Evolutionary conservation across 1,140 invertebrate species (phyloP).

Genomic region (Drosophila insularis): DNA sequence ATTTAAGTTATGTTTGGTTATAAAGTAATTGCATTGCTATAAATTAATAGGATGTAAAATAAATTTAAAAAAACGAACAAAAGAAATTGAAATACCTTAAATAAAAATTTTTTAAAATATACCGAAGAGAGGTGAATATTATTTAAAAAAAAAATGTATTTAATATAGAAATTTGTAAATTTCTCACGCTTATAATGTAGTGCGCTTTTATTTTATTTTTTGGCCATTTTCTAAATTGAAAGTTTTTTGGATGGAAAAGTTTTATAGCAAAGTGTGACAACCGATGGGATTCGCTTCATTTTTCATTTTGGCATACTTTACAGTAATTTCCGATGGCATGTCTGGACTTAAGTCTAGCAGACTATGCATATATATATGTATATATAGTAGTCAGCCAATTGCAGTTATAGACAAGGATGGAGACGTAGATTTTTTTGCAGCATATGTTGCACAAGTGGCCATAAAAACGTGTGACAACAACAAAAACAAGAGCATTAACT

Average conservation of each 20-base stretch:
- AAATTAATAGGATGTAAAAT: no score
- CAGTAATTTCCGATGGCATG: slow-evolving; percentile 10
- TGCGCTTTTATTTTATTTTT: neutral
- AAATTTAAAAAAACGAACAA: no score
- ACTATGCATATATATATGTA: neutral
- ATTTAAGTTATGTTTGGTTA: no score
- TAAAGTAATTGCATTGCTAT: no score
- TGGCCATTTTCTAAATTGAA: neutral
- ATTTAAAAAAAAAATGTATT: no score
- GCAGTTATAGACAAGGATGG: slow-evolving; percentile 1
- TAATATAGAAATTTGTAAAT: no score
- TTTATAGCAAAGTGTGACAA: neutral
- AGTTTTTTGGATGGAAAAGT: neutral
- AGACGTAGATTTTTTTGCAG: slow-evolving; percentile 27
- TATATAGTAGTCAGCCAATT: neutral
- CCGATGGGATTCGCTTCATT: slow-evolving; percentile 1
- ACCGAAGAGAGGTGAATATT: no score
- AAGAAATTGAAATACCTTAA: no score
- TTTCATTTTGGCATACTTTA: slow-evolving; percentile 9
- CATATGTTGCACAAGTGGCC: slow-evolving; percentile 58
- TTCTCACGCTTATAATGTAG: no score
- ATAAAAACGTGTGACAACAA: slow-evolving; percentile 63
- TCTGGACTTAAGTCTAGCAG: neutral
- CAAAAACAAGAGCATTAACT: slow-evolving; percentile 61
- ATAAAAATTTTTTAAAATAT: no score